phyloP scores from a whole-genome alignment of 2,888 invertebrate genomes.

The Coleophora deauratella region DNA sequence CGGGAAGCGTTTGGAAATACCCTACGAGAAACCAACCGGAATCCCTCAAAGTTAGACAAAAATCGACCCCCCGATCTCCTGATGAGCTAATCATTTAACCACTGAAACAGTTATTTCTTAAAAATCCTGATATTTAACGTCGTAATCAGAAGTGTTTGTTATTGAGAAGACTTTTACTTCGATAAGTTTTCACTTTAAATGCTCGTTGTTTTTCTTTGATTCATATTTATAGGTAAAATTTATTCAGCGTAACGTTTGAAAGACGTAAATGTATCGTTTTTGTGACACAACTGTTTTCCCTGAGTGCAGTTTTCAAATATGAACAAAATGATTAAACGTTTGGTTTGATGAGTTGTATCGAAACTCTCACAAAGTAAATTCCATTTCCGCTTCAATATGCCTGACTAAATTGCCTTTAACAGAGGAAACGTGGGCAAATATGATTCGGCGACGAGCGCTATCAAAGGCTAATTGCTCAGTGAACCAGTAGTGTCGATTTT shows the following conservation, averaged over 20 bases:
- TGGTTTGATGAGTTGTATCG: conserved; percentile 17
- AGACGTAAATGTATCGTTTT: background rate
- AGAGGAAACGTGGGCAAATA: conserved; percentile 51
- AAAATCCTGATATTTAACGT: too few species aligned
- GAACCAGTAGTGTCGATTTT: conserved; percentile 21
- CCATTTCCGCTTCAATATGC: conserved; percentile 48
- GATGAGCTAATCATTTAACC: too few species aligned
- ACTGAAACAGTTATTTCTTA: too few species aligned
- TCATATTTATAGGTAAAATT: background rate
- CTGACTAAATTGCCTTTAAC: conserved; percentile 45
- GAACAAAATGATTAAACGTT: conserved; percentile 1
- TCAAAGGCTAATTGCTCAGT: conserved; percentile 58
- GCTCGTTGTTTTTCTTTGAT: conserved; percentile 5
- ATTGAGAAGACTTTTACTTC: conserved; percentile 29
- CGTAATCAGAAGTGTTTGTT: conserved; percentile 14
- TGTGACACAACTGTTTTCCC: background rate
- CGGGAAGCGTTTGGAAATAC: too few species aligned
- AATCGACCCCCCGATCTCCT: too few species aligned
- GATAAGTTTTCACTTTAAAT: conserved; percentile 1
- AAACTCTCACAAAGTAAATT: conserved; percentile 39
- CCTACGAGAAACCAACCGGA: too few species aligned
- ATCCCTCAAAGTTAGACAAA: too few species aligned
- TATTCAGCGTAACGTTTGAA: background rate
- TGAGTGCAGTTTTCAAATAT: background rate
- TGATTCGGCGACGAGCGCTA: conserved; percentile 52